phyloP scores from a whole-genome alignment of 30 jellyfish, hydroid and myxozoan genomes.

The Aurelia sp. region DNA sequence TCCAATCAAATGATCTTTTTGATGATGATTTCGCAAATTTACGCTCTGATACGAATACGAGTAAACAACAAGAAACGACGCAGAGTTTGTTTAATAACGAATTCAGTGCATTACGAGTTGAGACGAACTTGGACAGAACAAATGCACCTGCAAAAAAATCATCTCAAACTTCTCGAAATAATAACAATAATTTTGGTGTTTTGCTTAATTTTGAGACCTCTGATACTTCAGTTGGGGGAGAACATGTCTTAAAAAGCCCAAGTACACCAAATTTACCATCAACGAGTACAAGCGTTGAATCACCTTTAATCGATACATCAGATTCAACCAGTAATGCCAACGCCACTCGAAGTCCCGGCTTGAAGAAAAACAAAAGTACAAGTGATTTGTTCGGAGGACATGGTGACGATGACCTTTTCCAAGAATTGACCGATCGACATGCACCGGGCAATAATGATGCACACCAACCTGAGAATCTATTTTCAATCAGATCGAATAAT shows the following conservation, averaged over 20 bases:
- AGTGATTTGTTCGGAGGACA: conserved; percentile 35
- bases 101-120: conserved; percentile 47
- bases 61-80: neutral
- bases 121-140: conserved; percentile 32
- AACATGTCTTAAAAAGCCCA: conserved; percentile 35
- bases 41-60: neutral
- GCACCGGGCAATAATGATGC: neutral
- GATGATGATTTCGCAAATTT: conserved; percentile 58
- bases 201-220: conserved; percentile 41
- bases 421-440: conserved; percentile 31
- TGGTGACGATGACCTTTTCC: conserved; percentile 62
- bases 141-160: neutral
- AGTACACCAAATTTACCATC: conserved; percentile 58
- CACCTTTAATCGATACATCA: conserved; percentile 9
- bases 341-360: conserved; percentile 15
- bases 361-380: conserved; percentile 65
- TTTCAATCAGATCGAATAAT: conserved; percentile 35
- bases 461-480: conserved; percentile 7
- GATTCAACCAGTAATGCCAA: neutral
- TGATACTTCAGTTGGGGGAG: conserved; percentile 9
- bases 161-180: neutral
- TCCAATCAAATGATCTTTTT: neutral
- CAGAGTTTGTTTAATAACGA: conserved; percentile 45
- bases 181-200: conserved; percentile 14
- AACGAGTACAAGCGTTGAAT: neutral